Percentiles rank a stretch among this genome's conserved stretches.
Conservation (phyloP, 2,113 vertebrate species). For the Cepphus grylle region DNA sequence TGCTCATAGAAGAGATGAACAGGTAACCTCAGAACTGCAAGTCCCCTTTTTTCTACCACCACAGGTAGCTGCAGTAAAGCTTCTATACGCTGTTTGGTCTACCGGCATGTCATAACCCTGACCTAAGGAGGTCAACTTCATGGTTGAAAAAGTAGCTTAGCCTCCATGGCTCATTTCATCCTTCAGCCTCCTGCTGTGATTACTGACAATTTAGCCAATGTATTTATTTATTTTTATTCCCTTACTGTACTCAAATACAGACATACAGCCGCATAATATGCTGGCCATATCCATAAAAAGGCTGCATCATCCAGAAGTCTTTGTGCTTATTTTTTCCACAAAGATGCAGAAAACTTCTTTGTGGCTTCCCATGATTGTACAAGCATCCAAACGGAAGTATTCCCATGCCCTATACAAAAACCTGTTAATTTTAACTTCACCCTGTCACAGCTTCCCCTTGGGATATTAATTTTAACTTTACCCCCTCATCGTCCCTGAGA, state of each 20-base stretch:
- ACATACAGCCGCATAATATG: background rate
- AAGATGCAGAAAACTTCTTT: background rate
- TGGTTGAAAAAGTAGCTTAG: background rate
- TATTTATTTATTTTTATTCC: constrained; percentile 48
- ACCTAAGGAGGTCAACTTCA: constrained; percentile 32
- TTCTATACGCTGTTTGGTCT: background rate
- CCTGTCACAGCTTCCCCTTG: background rate
- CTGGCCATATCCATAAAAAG: background rate
- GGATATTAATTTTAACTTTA: background rate
- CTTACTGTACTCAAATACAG: background rate
- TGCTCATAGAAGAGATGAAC: background rate
- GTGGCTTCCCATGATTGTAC: background rate
- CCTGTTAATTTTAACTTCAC: background rate
- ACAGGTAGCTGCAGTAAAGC: background rate
- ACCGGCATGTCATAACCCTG: constrained; percentile 1
- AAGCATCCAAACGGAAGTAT: background rate
- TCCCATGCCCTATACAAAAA: background rate
- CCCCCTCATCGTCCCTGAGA: background rate
- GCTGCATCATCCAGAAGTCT: background rate
- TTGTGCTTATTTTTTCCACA: background rate
- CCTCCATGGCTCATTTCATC: constrained; percentile 35
- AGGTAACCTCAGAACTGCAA: background rate
- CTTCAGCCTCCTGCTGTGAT: constrained; percentile 39
- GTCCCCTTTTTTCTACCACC: background rate
- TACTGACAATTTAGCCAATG: constrained; percentile 32